Percentiles rank a stretch among this genome's conserved stretches.
These are phyloP conservation scores for Gymnogyps californianus DNA, from an alignment of 2,113 vertebrate species.

Conservation along the genomic window DNA sequence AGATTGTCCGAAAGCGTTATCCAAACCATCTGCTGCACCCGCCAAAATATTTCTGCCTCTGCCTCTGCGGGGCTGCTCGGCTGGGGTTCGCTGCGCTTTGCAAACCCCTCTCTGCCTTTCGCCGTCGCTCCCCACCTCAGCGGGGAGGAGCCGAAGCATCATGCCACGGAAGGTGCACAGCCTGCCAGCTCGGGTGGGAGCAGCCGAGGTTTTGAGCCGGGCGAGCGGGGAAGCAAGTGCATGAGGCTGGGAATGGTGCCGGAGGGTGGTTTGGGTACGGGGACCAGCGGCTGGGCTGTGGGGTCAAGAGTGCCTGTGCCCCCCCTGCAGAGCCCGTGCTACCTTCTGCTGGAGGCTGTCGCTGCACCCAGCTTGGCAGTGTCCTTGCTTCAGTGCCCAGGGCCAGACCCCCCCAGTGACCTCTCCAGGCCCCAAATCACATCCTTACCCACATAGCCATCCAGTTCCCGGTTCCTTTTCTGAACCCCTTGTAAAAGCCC, in stretches of 20 bases:
- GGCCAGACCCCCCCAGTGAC: not conserved
- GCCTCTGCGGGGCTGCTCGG: rapidly evolving
- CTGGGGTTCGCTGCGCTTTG: not conserved
- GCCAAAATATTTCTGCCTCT: not conserved
- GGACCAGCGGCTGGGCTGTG: rapidly evolving
- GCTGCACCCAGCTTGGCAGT: not conserved
- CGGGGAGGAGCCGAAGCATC: rapidly evolving
- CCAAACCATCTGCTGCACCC: not conserved
- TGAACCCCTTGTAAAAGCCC: not conserved
- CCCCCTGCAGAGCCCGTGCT: not conserved
- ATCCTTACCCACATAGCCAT: not conserved
- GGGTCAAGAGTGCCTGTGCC: rapidly evolving
- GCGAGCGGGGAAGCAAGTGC: rapidly evolving
- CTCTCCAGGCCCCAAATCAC: not conserved
- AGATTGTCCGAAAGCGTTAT: rapidly evolving
- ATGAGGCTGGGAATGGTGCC: not conserved
- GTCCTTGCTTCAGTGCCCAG: not conserved
- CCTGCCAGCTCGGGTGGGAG: not conserved
- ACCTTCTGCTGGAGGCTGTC: not conserved
- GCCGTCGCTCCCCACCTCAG: rapidly evolving
- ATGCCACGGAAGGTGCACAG: rapidly evolving
- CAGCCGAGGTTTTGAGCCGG: not conserved
- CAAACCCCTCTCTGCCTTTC: not conserved
- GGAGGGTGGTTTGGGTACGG: rapidly evolving
- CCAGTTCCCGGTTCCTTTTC: not conserved